Evolutionary conservation across 2,888 invertebrate species (phyloP), one percentile per base, ranked within the genome.

Genomic region (Protodeltote pygarga): DNA sequence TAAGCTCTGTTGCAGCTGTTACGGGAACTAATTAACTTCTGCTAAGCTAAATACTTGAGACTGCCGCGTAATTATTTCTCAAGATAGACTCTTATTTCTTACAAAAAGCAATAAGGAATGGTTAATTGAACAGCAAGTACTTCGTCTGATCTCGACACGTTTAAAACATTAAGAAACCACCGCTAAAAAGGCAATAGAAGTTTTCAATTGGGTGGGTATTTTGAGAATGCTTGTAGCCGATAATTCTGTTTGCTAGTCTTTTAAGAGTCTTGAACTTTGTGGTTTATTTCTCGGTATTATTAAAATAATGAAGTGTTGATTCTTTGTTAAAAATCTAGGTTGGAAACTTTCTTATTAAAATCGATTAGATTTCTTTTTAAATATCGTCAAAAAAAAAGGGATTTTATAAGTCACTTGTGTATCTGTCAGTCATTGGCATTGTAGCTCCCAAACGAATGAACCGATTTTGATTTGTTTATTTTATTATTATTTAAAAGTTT

Each of bases 21-120:
- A 58, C 73, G 61, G 48, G 46, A 68, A 75, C 81, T 85, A 85
- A 88, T 85, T 87, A 87, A 84, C 81, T 85, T 84, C 68, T 77
- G 71, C 75, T 75, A 73, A 84, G 77, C 77, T 78, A 73, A 77
- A 79, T 74, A 77, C 78, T 80, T 66, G 61, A 74, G 74, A 74
- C 71, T 57, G 54, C 68, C 55, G 52, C 58, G 66, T 71, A 78
- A 78, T 76, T 76, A 75, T 74, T 74, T 72, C 59, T 60, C 48
- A 47, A 61, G 64, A 70, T 71, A 71, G 65, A 50, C 53, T 40
- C 58, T 55, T 57, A 53, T 60, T 69, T 54, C 55, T 61, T 51
- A 67, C 60, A 63, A 64, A 72, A 62, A 63, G 53, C 57, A 65
- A 65, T 71, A 67, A 63, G 48, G 51, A 47, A 57, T 55, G 37